A percentile compares a stretch with the other conserved stretches of the same genome.
Conservation (phyloP, 2,888 invertebrate species). For the Thereva nobilitata region DNA sequence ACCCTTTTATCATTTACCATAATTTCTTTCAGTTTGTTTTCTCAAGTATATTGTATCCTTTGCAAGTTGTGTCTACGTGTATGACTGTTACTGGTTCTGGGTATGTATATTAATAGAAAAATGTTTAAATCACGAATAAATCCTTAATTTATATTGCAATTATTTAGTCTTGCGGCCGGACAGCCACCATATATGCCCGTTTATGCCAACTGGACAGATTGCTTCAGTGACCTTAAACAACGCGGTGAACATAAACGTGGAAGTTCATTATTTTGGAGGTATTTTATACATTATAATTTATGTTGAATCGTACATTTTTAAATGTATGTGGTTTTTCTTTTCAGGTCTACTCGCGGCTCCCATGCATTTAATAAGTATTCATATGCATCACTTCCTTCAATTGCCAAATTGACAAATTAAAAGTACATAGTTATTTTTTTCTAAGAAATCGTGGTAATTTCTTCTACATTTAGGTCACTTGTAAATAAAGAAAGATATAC, state of each 20-base stretch:
- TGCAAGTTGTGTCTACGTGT: constrained; percentile 87
- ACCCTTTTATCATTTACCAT: not conserved
- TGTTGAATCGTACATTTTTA: not conserved
- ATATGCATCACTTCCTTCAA: constrained; percentile 20
- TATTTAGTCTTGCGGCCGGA: constrained; percentile 73
- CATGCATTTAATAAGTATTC: constrained; percentile 7
- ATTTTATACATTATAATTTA: constrained; percentile 10
- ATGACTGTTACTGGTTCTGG: constrained; percentile 84
- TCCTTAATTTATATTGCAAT: constrained; percentile 27
- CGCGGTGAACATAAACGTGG: constrained; percentile 84
- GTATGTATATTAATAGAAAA: constrained; percentile 52
- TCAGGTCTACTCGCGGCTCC: constrained; percentile 7
- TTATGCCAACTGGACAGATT: constrained; percentile 79
- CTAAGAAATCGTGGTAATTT: constrained; percentile 15
- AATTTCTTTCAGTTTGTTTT: constrained; percentile 69
- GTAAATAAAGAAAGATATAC: constrained; percentile 10
- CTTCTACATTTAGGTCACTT: constrained; percentile 7
- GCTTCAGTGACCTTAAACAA: constrained; percentile 77
- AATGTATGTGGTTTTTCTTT: not conserved
- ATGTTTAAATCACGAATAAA: too few relatives aligned
- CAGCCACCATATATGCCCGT: constrained; percentile 82
- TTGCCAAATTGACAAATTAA: constrained; percentile 32
- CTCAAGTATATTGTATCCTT: constrained; percentile 86
- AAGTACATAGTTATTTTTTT: constrained; percentile 15
- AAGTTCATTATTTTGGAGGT: constrained; percentile 67